Evolutionary conservation across 2,797 vertebrate genomes (phyloP), one percentile per base, ranked within the genome.

Genomic region (Molossus alvarezi): DNA sequence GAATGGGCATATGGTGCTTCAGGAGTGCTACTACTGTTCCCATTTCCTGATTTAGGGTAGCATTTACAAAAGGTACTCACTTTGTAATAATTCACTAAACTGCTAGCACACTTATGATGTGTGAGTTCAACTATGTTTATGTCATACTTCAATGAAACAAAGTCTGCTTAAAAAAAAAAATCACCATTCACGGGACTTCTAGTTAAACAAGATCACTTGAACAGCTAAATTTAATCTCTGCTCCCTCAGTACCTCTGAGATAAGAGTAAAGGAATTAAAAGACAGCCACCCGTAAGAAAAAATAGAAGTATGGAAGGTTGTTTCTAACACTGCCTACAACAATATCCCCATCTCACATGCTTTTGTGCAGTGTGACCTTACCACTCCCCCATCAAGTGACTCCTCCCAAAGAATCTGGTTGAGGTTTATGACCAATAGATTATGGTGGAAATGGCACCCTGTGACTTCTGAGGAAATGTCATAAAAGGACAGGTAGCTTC

Each of bases 101-200:
- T 29, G 51, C 82, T 37, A 67, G 41, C 58, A 72, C n/a, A 87
- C 41, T 81, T 90, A 76, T 1, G 13, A 27, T 73, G 29, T 20
- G 10, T 91, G 53, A 57, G 62, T 88, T 88, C 57, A 57, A 85
- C 10, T 69, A 23, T 85, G 48, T 77, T 69, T 55, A 51, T 33
- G 29, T 88, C 58, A 81, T 2, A 72, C 23, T 58, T 94, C 80
- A 84, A 45, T 37, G n/a, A 76, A 93, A 62, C 25, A 65, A 84
- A 87, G 18, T 73, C 91, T 75, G 80, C 77, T 83, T 72, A 82
- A 92, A 79, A 84, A 88, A 41, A 88, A 94, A 94, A 92, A 53
- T 60, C 41, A 58, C 69, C 48, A 87, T 18, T 5, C 45, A 82
- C 89, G 17, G 15, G 29, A 91, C 45, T 88, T 69, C 45, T 84